Evolutionary conservation across 92 coral and sea anemone genomes (phyloP), one percentile per base, ranked within the genome.

Genomic region (Paragorgia papillata): DNA sequence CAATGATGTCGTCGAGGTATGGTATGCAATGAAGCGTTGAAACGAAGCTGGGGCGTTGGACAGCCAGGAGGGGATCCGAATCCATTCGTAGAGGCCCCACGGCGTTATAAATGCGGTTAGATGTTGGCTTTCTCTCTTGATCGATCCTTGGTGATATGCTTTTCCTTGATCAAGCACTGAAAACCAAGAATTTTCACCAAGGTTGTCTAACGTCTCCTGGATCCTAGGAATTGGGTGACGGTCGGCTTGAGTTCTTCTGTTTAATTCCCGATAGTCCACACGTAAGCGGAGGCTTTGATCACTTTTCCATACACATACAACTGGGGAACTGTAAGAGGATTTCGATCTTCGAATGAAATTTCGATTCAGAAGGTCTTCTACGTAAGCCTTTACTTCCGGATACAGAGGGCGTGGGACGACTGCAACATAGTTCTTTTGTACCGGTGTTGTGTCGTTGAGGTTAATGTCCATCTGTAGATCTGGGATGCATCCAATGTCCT

Each of bases 71-170:
- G 88, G 91, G 32, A 83, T 87, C 24, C 91, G 66, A 2, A 75
- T 53, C 88, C 85, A 87, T 41, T 88, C 86, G 48, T 84, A 88
- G 3, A 80, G 67, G 24, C 87, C 87, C 89, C 85, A 87, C 25
- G 91, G 88, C 5, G 85, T 83, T 27, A 80, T 87, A 62, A 87
- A 83, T 9, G 88, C 85, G 0, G 88, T 88, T 13, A 60, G 13
- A 43, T 66, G 91, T 54, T 80, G 83, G 40, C 85, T 75, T 29
- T 80, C 73, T 26, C 82, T 68, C 30, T 77, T 69, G 74, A 88
- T 74, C 63, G 74, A 88, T 13, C 88, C 88, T 68, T 87, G 91
- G 54, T 84, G 91, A 69, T 87, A 87, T 14, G 88, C 91, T 31
- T 83, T 83, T 5, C 91, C 86, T 71, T 88, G 86, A 71, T 88